Evolutionary conservation across 1,140 invertebrate species (phyloP).

Genomic region (Drosophila repleta): DNA sequence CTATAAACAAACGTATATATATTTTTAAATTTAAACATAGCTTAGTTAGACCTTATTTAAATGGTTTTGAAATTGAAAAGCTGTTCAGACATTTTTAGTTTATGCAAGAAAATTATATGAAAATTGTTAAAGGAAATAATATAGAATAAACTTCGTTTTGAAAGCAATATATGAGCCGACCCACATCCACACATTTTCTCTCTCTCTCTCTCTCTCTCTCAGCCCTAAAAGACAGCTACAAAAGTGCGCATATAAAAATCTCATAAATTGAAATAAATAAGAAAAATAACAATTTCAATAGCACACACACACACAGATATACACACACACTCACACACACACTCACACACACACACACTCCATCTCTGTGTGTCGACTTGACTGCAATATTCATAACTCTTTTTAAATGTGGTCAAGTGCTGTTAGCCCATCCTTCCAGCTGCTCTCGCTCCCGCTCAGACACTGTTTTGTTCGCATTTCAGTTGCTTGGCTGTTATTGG

Average conservation of each 20-base stretch:
- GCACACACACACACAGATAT: slow-evolving; percentile 10
- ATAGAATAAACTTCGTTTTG: slow-evolving; percentile 42
- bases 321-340: slow-evolving; percentile 10
- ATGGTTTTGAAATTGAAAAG: too few relatives aligned
- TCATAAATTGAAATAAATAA: slow-evolving; percentile 82
- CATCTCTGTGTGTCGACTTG: slow-evolving; percentile 34
- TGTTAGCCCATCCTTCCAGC: slow-evolving; percentile 4
- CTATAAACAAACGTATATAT: too few relatives aligned
- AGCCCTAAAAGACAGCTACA: slow-evolving; percentile 44
- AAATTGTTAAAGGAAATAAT: slow-evolving; percentile 1
- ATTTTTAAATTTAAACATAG: too few relatives aligned
- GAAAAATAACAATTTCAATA: slow-evolving; percentile 74
- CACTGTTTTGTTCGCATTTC: slow-evolving; percentile 7
- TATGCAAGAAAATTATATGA: not conserved
- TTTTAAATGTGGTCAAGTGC: slow-evolving; percentile 82
- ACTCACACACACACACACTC: slow-evolving; percentile 10
- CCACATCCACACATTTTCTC: not conserved
- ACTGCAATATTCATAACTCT: slow-evolving; percentile 80
- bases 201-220: not conserved
- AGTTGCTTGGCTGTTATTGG: slow-evolving; percentile 38
- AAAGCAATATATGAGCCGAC: slow-evolving; percentile 52
- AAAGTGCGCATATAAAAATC: slow-evolving; percentile 76
- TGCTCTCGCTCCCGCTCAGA: slow-evolving; percentile 45
- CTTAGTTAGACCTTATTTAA: too few relatives aligned
- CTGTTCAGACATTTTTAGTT: not conserved